Percentiles rank a stretch among this genome's conserved stretches.
phyloP scores from a whole-genome alignment of 2,888 invertebrate genomes.

The Orchesellides sinensis region DNA sequence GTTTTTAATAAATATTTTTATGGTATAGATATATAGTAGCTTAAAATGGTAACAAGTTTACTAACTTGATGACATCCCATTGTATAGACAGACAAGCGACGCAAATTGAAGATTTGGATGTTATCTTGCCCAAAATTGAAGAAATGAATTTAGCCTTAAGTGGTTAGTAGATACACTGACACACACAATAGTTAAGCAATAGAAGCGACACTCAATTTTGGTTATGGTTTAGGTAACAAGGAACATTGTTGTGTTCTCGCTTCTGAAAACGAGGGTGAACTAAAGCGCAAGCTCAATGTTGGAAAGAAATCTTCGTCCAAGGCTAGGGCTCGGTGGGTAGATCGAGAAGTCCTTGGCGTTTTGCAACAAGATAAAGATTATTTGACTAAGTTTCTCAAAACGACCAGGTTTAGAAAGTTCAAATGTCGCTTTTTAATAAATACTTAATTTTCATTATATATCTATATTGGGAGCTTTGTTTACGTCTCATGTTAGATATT shows the following conservation, averaged over 20 bases:
- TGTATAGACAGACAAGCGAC: constrained; percentile 69
- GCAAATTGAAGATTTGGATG: constrained; percentile 73
- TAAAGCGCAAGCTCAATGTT: neutral
- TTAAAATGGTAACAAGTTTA: neutral
- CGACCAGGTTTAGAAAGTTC: constrained; percentile 57
- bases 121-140: constrained; percentile 69
- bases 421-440: no score
- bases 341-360: constrained; percentile 71
- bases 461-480: neutral
- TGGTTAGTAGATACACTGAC: constrained; percentile 6
- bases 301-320: constrained; percentile 65
- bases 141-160: constrained; percentile 63
- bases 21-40: no score
- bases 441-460: neutral
- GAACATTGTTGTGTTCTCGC: constrained; percentile 73
- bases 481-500: constrained; percentile 69
- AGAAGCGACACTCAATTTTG: no score
- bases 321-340: constrained; percentile 72
- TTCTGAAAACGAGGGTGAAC: constrained; percentile 49
- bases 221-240: constrained; percentile 60
- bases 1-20: constrained; percentile 74
- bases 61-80: neutral
- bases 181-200: no score
- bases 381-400: constrained; percentile 68
- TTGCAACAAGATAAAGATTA: constrained; percentile 72